Conservation (phyloP, 2,113 vertebrate genomes). For the Semnornis frantzii region DNA sequence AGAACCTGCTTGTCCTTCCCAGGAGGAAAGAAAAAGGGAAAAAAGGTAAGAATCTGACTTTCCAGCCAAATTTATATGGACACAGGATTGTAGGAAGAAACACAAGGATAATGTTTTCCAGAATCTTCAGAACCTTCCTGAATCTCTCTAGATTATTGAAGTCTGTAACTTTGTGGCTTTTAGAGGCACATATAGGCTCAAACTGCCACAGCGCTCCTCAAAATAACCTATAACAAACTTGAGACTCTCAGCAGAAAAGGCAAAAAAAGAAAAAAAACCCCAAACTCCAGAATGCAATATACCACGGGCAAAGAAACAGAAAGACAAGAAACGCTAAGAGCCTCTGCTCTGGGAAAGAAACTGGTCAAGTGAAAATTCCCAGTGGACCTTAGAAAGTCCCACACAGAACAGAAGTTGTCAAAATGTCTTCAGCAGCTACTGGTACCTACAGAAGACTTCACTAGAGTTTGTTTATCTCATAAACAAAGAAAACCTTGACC, state of each 20-base stretch:
- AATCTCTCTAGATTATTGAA: no score
- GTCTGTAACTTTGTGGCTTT: no score
- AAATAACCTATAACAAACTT: not conserved
- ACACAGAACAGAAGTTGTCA: not conserved
- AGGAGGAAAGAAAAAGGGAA: no score
- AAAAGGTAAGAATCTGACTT: no score
- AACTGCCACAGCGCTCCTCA: no score
- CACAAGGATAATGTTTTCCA: no score
- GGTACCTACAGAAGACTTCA: not conserved
- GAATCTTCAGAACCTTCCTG: no score
- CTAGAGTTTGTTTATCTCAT: not conserved
- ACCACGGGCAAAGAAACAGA: not conserved
- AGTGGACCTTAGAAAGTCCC: not conserved
- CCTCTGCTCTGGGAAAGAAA: not conserved
- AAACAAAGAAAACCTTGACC: not conserved
- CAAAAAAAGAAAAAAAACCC: fast-evolving
- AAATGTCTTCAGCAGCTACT: not conserved
- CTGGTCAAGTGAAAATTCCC: not conserved
- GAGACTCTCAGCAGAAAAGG: not conserved
- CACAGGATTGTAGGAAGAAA: no score
- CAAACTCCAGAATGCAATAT: not conserved
- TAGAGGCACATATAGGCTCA: no score
- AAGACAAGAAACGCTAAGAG: not conserved
- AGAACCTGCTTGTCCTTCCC: no score
- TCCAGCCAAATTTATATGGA: no score